Base-by-base conservation (phyloP, 1,140 invertebrate genomes). In the Rhopalosiphum padi region DNA sequence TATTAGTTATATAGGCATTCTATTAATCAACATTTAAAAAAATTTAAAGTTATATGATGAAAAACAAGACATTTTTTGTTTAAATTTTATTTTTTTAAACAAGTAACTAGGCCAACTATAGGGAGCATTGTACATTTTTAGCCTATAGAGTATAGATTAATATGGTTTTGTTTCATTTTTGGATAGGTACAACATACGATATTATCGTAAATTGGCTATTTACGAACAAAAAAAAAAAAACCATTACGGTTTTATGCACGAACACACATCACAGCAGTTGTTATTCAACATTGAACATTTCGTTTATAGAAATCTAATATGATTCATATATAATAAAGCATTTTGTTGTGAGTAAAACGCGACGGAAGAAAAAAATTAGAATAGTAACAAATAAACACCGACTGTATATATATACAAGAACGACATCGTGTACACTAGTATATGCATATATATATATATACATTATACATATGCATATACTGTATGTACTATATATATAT, bases 231-330 rank as follows among this genome's bases (percentile, higher is more conserved):
- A 83, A 43, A 85, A 77, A 82, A 85, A 85, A 85, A 41, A 11
- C 41, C 41, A 86, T 86, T 43, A 46, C 43, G 25, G 15, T 86
- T 30, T 41, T 43, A 46, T 46, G 60, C n/a, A 46, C 41, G 25
- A 46, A 86, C 9, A 46, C 23, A 46, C 22, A 86, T 37, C 41
- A 85, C 37, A 85, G 21, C 35, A n/a, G 60, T 77, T 77, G 30
- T 37, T 83, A 83, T 83, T 83, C 35, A 83, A 83, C 35, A 37
- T 83, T 83, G 77, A 35, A 37, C 35, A 77, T 77, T 77, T 77
- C 60, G 60, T 77, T 77, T 77, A 77, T n/a, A 77, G 60, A 77
- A 77, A 77, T n/a, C n/a, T 77, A 77, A 77, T 77, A 77, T n/a
- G 60, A 23, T 83, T 83, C 8, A 37, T 83, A 37, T 83, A 83